Base-by-base conservation (phyloP, 2,797 vertebrate genomes). In the Typhlichthys subterraneus region DNA sequence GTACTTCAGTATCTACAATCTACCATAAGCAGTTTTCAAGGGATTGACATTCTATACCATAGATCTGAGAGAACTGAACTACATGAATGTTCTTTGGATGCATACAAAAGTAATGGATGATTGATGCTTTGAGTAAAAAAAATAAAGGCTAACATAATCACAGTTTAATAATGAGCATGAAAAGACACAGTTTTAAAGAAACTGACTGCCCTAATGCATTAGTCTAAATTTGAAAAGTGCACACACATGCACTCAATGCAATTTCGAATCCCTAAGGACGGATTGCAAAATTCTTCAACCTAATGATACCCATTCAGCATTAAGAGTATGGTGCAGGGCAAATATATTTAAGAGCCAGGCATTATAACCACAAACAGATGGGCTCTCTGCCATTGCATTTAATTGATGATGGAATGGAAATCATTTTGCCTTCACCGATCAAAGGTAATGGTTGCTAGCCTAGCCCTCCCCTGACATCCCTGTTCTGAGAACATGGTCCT, bases 371-470 rank as follows among this genome's bases (percentile, higher is more conserved):
- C 73, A 75, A 78, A 84, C 91, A 91, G 82, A 90, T 90, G 88
- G 82, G 48, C 80, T 78, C 62, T 79, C 62, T 67, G 80, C 63
- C 71, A 81, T 60, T 72, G 49, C 60, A 76, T 76, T 76, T 86
- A 87, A 89, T 81, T 85, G 76, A 85, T 82, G 71, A 66, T 80
- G 73, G 84, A 86, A 88, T 89, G 85, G 84, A 82, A 91, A 85
- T 84, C 57, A 87, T 91, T 86, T 86, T 67, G 80, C 59, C 69
- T 59, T 67, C 63, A 74, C 80, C 82, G 79, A 87, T 90, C 84
- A 87, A 76, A 74, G 69, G 70, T 82, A 87, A 89, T 73, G 66
- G 80, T 64, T 74, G 61, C 67, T 70, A 57, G 67, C 71, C 68
- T 70, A 58, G 67, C 71, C 69, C 71, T 84, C 85, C 83, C 80